Evolutionary conservation across 1,140 invertebrate species (phyloP), one percentile per base, ranked within the genome.

Genomic region (Polypedilum pembai): DNA sequence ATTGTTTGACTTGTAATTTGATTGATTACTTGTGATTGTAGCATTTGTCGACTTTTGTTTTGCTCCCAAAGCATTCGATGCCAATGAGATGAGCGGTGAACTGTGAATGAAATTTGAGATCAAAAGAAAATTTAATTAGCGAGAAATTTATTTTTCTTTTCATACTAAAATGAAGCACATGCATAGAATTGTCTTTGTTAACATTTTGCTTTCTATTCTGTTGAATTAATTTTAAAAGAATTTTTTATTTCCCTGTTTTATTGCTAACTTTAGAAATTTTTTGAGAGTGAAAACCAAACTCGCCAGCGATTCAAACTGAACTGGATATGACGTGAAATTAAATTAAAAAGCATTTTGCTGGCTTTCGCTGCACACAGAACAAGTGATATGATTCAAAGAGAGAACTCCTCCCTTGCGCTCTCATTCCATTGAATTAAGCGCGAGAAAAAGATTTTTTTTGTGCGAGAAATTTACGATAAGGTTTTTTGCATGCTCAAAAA

Each of bases 1-100:
- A 69, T 21, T 69, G 65, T 69, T n/a, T 18, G 12, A 69, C 20
- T 69, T 69, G 17, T 20, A 20, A 69, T 69, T 69, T 20, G 8
- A 18, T 69, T 69, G 17, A 8, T 69, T 69, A 69, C 65, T 69
- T 69, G 65, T 69, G 65, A 69, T 18, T 69, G 65, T 69, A 69
- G 17, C 65, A 69, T 69, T 69, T 69, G 18, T 69, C 65, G n/a
- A 18, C 15, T 18, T 69, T 69, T 2, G 20, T n/a, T 69, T 69
- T 69, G 8, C 17, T 8, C 20, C 20, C 20, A 8, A 69, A 69
- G 5, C 65, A n/a, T 69, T 69, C 17, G 3, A 69, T 69, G 3
- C 65, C 65, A 12, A 69, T 18, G 5, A 69, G 65, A 21, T 69
- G 17, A 20, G 65, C 65, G 8, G 65, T 21, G 65, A 69, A 69